A percentile compares a stretch with the other conserved stretches of the same genome.
Conservation (phyloP, 2,113 vertebrate genomes). For the Butorides virescens region DNA sequence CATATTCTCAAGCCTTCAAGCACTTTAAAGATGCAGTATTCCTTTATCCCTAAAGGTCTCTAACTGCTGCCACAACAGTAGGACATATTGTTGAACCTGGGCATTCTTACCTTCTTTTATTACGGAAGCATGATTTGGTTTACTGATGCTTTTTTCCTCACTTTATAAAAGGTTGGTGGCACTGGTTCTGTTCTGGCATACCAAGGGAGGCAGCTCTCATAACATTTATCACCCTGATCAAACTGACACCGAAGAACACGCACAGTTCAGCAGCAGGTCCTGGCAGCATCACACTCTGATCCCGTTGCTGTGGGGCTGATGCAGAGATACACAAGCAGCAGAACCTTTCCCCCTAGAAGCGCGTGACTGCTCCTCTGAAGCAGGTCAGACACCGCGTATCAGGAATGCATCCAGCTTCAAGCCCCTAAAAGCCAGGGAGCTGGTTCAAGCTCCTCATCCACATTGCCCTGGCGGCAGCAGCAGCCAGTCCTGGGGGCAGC, state of each 20-base stretch:
- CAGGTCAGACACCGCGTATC: accelerated
- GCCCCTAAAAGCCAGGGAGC: neutral
- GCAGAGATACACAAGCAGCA: neutral
- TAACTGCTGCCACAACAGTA: neutral
- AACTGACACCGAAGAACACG: neutral
- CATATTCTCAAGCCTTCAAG: neutral
- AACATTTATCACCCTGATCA: neutral
- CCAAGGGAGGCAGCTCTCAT: neutral
- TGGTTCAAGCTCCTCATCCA: neutral
- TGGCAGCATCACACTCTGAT: neutral
- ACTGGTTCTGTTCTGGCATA: neutral
- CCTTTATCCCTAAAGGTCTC: neutral
- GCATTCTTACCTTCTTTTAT: neutral
- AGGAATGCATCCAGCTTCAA: accelerated
- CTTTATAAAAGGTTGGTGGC: neutral
- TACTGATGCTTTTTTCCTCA: neutral
- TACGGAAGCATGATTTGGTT: accelerated
- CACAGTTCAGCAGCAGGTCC: neutral
- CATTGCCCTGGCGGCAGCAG: too few relatives aligned
- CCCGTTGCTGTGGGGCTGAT: neutral
- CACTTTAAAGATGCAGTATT: neutral
- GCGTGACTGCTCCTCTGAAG: neutral
- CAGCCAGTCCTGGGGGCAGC: neutral
- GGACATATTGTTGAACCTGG: neutral
- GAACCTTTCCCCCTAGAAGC: neutral